These are phyloP conservation scores for Lophochroa leadbeateri DNA, from an alignment of 2,113 vertebrate genomes.

Conservation along the genomic window DNA sequence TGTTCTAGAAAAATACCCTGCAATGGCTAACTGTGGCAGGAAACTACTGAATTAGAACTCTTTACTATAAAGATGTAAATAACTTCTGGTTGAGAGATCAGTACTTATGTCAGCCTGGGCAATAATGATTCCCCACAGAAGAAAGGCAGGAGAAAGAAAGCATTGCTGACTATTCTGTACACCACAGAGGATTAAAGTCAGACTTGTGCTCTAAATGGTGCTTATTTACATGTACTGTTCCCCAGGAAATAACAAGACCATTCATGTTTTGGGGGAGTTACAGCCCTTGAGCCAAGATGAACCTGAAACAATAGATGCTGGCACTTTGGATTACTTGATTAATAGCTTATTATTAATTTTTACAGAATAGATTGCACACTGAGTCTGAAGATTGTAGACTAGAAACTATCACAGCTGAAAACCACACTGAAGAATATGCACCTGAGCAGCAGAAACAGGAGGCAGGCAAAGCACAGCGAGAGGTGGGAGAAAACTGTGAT, in stretches of 20 bases:
- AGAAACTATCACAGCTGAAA: constrained; percentile 6
- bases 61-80: neutral
- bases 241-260: rapidly evolving
- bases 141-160: neutral
- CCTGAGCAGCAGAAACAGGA: neutral
- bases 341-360: constrained; percentile 4
- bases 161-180: neutral
- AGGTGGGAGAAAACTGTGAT: neutral
- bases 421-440: neutral
- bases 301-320: neutral
- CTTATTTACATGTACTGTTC: neutral
- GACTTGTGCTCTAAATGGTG: neutral
- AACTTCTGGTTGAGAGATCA: neutral
- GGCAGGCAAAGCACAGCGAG: neutral
- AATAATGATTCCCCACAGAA: neutral
- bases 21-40: neutral
- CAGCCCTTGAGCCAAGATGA: neutral
- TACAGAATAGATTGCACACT: constrained; percentile 31
- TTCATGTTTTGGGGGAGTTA: neutral
- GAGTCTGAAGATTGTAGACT: neutral
- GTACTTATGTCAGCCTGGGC: neutral
- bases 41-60: neutral
- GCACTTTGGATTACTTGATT: neutral
- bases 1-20: neutral
- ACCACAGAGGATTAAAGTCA: neutral